Evolutionary conservation across 2,888 invertebrate species (phyloP), one percentile per base, ranked within the genome.

Genomic region (Synergus umbraculus): DNA sequence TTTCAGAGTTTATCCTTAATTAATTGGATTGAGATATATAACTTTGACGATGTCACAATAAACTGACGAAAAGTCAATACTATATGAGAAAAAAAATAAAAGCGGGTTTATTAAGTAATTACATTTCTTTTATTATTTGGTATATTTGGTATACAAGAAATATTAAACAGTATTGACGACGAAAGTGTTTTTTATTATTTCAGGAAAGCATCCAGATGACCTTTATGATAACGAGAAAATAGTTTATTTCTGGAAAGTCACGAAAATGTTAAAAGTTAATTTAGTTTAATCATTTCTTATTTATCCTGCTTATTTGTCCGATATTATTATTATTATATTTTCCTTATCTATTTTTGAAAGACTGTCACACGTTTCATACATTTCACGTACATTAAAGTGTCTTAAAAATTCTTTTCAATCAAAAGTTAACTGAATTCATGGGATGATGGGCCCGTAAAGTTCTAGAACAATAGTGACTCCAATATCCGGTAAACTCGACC

Each of bases 401-500:
- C 66, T 9, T 46, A 4, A 12, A 46, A 66, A 43, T n/a, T n/a
- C n/a, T n/a, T 44, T 5, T 49, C 22, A 22, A 69, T 49, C 49
- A 29, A 46, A 8, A 46, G 10, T 12, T 29, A n/a, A 69, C 15
- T 0, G 9, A 37, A 73, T 41, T 54, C n/a, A 18, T 73, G 15
- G 29, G 37, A 54, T n/a, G 41, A 54, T n/a, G 29, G 37, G 5
- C n/a, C 37, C 54, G n/a, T 73, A 54, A 73, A 73, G 46, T 69
- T 4, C 8, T n/a, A 12, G 22, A 49, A 69, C 15, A 69, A 69
- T 69, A 49, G 69, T 49, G 69, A 29, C 22, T 46, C 22, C 10
- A 18, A 67, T 22, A 67, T 22, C 22, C 49, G 15, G 18, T 29
- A 22, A 69, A 46, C 22, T 44, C 46, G 29, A 69, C 49, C 18